phyloP scores from a whole-genome alignment of 2,888 invertebrate genomes.

The Metallyticus violacea region DNA sequence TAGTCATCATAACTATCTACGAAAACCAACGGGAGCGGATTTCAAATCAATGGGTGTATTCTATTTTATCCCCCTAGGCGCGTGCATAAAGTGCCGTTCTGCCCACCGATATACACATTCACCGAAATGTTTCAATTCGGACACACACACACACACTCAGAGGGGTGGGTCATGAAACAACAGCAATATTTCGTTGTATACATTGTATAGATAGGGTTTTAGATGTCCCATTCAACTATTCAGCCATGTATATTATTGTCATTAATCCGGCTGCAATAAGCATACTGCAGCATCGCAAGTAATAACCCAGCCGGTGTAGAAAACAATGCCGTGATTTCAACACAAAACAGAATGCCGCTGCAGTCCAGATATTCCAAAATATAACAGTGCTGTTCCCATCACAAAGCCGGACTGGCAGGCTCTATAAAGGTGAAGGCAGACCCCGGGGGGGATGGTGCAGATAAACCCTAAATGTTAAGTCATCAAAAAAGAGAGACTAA shows the following conservation, averaged over 20 bases:
- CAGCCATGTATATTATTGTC: constrained; percentile 32
- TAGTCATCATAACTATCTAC: constrained; percentile 30
- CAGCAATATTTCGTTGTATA: constrained; percentile 30
- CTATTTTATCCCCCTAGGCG: constrained; percentile 31
- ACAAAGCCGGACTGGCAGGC: not conserved
- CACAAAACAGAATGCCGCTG: constrained; percentile 26
- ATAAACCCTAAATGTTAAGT: constrained; percentile 32
- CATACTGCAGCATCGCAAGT: constrained; percentile 28
- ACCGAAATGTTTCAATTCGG: constrained; percentile 31
- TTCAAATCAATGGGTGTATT: constrained; percentile 33
- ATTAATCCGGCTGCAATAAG: constrained; percentile 34
- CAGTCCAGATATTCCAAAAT: constrained; percentile 16
- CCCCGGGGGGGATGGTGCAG: constrained; percentile 8
- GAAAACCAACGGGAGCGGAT: constrained; percentile 29
- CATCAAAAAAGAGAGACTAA: constrained; percentile 2
- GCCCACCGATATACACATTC: constrained; percentile 27
- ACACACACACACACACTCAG: too few species aligned
- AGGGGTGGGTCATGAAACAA: constrained; percentile 18
- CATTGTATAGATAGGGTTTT: constrained; percentile 29
- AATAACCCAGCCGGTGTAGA: constrained; percentile 30
- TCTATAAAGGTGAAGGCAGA: constrained; percentile 5
- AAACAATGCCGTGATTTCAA: constrained; percentile 33
- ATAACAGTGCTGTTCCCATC: constrained; percentile 4
- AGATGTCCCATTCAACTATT: constrained; percentile 25
- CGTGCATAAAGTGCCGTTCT: constrained; percentile 27